Conservation (phyloP, 2,888 invertebrate species). For the Leucoptera coffeella region DNA sequence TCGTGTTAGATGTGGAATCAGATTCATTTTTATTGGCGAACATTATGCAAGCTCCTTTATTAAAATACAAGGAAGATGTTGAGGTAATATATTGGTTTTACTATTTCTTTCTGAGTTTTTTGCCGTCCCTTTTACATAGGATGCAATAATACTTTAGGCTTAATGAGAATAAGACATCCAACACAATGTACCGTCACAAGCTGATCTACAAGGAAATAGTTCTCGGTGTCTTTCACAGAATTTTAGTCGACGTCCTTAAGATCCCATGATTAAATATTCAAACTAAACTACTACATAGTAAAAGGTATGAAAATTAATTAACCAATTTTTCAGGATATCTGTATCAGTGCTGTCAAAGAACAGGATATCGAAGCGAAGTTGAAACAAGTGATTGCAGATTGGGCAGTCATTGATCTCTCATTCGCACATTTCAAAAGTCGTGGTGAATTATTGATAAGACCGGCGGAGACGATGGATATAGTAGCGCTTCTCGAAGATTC, state of each 20-base stretch:
- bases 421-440: conserved; percentile 73
- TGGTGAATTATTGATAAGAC: conserved; percentile 75
- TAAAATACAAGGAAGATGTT: conserved; percentile 79
- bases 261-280: too few relatives aligned
- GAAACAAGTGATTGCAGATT: conserved; percentile 73
- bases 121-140: too few relatives aligned
- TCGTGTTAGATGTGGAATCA: conserved; percentile 72
- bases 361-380: conserved; percentile 86
- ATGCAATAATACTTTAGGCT: too few relatives aligned
- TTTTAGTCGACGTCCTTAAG: too few relatives aligned
- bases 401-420: conserved; percentile 67
- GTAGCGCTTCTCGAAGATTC: conserved; percentile 77
- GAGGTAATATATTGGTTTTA: too few relatives aligned
- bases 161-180: too few relatives aligned
- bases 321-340: conserved; percentile 62
- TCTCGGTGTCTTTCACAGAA: too few relatives aligned
- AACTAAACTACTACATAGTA: too few relatives aligned
- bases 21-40: conserved; percentile 72
- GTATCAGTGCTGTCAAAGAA: conserved; percentile 85
- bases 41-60: conserved; percentile 79
- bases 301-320: too few relatives aligned
- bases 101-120: too few relatives aligned
- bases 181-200: too few relatives aligned
- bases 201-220: too few relatives aligned
- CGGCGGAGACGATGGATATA: conserved; percentile 68